Evolutionary conservation across 2,113 vertebrate species (phyloP).

Genomic region (Brachirus orientalis): DNA sequence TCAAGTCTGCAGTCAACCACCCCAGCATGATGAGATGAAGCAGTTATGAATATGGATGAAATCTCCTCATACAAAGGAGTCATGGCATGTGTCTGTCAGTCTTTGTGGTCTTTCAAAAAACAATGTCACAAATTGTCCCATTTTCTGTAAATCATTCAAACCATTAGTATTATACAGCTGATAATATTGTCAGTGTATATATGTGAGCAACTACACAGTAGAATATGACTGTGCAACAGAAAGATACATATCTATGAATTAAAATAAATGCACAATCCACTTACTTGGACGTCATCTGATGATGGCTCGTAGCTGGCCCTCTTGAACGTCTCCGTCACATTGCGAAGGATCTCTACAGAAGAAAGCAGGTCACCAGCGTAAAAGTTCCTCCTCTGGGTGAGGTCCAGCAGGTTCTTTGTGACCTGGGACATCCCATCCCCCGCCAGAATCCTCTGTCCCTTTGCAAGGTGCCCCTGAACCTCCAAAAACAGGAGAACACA

Average conservation of each 20-base stretch:
- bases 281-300: constrained; percentile 97
- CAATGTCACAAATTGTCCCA: too few species aligned
- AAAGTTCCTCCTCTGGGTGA: constrained; percentile 97
- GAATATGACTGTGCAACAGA: too few species aligned
- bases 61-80: constrained; percentile 61
- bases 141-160: too few species aligned
- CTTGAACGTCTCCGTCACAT: constrained; percentile 97
- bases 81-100: constrained; percentile 27
- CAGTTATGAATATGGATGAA: constrained; percentile 55
- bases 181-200: background rate
- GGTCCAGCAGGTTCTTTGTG: constrained; percentile 95
- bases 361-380: constrained; percentile 96
- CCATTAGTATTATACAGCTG: background rate
- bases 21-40: constrained; percentile 66
- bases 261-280: constrained; percentile 10
- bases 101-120: constrained; percentile 38
- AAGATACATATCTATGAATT: background rate
- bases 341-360: constrained; percentile 98
- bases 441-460: constrained; percentile 93
- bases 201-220: too few species aligned
- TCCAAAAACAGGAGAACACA: constrained; percentile 77
- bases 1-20: constrained; percentile 66
- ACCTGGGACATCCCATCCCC: constrained; percentile 98
- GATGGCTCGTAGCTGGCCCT: constrained; percentile 96
- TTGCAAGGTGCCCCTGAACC: constrained; percentile 98